phyloP scores from a whole-genome alignment of 2,113 vertebrate genomes.

The Tonatia bakeri region DNA sequence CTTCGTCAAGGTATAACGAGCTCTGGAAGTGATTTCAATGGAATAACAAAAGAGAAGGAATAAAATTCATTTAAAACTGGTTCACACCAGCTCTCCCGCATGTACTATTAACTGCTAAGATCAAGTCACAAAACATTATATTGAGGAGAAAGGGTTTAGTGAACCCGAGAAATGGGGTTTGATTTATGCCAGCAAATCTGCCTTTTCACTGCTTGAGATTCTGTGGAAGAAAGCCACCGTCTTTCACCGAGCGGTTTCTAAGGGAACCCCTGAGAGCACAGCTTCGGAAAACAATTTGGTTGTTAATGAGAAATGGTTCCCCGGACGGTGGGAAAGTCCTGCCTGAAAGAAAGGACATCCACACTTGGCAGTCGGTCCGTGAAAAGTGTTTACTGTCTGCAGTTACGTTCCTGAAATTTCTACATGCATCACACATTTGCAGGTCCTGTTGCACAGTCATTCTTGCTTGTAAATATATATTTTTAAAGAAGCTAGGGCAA shows the following conservation, averaged over 20 bases:
- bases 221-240: slow-evolving; percentile 86
- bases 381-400: slow-evolving; percentile 76
- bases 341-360: slow-evolving; percentile 82
- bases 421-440: slow-evolving; percentile 55
- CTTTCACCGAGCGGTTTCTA: slow-evolving; percentile 89
- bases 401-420: slow-evolving; percentile 82
- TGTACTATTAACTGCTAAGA: slow-evolving; percentile 85
- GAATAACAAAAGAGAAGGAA: slow-evolving; percentile 74
- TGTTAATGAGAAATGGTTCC: slow-evolving; percentile 92
- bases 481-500: slow-evolving; percentile 16
- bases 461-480: slow-evolving; percentile 25
- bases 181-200: slow-evolving; percentile 89
- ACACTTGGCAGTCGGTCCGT: slow-evolving; percentile 77
- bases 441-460: slow-evolving; percentile 38
- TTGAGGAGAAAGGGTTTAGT: slow-evolving; percentile 88
- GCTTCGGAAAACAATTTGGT: slow-evolving; percentile 92
- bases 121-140: slow-evolving; percentile 87
- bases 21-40: slow-evolving; percentile 71
- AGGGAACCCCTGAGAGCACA: slow-evolving; percentile 86
- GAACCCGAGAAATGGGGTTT: slow-evolving; percentile 92
- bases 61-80: slow-evolving; percentile 81
- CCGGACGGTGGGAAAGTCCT: slow-evolving; percentile 89
- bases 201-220: slow-evolving; percentile 88
- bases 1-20: slow-evolving; percentile 63
- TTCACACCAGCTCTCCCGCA: slow-evolving; percentile 85